Evolutionary conservation across 2,888 invertebrate species (phyloP).

Genomic region (Drosophila putrida): DNA sequence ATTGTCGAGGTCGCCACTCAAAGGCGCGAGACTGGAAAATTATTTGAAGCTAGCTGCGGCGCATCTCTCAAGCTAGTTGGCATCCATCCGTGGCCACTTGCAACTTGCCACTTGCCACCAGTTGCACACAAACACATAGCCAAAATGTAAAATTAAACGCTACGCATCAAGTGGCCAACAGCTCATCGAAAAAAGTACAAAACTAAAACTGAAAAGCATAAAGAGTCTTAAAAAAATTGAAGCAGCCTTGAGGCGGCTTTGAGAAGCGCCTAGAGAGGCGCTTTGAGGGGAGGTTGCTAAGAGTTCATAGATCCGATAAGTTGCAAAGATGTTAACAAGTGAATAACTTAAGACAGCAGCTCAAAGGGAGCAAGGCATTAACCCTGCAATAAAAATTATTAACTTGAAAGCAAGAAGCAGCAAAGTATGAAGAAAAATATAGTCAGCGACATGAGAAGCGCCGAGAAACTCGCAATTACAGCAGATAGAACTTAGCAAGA

Average conservation of each 20-base stretch:
- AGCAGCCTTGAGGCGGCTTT: slow-evolving; percentile 3
- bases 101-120: slow-evolving; percentile 8
- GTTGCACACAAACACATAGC: slow-evolving; percentile 11
- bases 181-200: not conserved
- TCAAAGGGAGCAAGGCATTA: too few species aligned
- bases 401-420: too few species aligned
- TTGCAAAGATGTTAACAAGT: slow-evolving; percentile 2
- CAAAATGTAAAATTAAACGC: not conserved
- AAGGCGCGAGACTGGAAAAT: slow-evolving; percentile 64
- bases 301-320: slow-evolving; percentile 6
- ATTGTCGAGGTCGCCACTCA: slow-evolving; percentile 5
- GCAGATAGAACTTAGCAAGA: too few species aligned
- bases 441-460: not conserved
- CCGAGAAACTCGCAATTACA: not conserved
- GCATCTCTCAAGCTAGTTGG: slow-evolving; percentile 11
- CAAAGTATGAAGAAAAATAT: not conserved
- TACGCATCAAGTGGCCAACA: not conserved
- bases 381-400: too few species aligned
- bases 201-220: not conserved
- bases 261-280: slow-evolving; percentile 1
- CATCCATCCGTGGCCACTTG: slow-evolving; percentile 18
- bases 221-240: not conserved
- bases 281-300: not conserved
- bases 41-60: slow-evolving; percentile 45
- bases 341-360: slow-evolving; percentile 2